These are phyloP conservation scores for Phytoseiulus persimilis DNA, from an alignment of 2,888 invertebrate species.

Conservation along the genomic window DNA sequence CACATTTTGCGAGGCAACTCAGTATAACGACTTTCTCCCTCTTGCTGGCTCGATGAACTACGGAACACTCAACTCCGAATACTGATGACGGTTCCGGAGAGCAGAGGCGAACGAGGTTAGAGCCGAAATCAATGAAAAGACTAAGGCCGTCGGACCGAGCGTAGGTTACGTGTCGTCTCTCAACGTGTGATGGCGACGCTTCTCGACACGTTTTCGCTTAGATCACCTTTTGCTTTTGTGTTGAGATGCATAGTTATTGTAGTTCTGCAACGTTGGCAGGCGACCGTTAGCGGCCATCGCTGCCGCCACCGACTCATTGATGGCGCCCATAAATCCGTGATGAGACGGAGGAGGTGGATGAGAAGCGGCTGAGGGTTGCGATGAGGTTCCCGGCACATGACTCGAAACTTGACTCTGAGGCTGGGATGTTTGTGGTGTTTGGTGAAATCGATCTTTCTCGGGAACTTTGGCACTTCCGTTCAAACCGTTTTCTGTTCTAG, in stretches of 20 bases:
- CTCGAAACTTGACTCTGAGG: not conserved
- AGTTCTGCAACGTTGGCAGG: conserved; percentile 10
- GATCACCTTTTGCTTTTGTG: not conserved
- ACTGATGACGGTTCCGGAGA: not conserved
- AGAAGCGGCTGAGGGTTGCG: not conserved
- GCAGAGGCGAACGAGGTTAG: not conserved
- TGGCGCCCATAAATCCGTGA: not conserved
- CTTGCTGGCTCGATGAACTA: not conserved
- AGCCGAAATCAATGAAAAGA: not conserved
- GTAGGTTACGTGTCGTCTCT: not conserved
- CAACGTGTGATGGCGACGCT: not conserved
- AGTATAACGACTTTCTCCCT: not conserved
- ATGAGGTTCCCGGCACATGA: not conserved
- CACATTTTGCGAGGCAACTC: not conserved
- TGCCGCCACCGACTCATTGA: conserved; percentile 20
- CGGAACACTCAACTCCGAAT: not conserved
- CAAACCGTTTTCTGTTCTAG: not conserved
- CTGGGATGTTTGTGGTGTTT: not conserved
- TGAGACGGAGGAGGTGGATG: not conserved
- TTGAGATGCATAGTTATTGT: conserved; percentile 31
- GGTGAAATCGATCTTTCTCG: conserved; percentile 24
- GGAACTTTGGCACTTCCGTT: conserved; percentile 21
- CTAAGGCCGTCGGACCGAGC: not conserved
- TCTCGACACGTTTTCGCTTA: not conserved
- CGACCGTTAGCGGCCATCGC: conserved; percentile 35